Base-by-base conservation (phyloP, 2,113 vertebrate genomes). In the Phrynosoma blainvillii region DNA sequence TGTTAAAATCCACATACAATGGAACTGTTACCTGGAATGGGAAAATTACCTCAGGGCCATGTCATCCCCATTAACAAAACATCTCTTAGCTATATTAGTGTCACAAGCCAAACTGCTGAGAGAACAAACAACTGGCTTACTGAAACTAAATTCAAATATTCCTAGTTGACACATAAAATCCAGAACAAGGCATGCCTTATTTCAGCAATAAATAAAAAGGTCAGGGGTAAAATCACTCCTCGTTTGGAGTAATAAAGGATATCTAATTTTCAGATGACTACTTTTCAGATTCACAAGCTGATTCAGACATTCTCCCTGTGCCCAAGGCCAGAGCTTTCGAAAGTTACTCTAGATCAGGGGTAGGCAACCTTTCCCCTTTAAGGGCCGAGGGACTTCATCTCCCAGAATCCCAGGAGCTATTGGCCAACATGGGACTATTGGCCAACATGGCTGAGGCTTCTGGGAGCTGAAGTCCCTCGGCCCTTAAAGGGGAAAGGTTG, bases 111-210 rank as follows among this genome's bases (percentile, higher is more conserved):
- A 32, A 56, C 86, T 36, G 70, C 1, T 1, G 36, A 40, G 32
- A 88, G 87, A 90, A 20, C 1, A 83, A 79, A 89, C 88, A 65
- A 86, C 27, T 70, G 76, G 85, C 90, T 70, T n/a, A 88, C 74
- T 7, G 0, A 7, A 1, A 27, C 36, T 73, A 84, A 23, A 70
- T 84, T 92, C 88, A 89, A 92, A 84, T 81, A 62, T 1, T 32
- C 74, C 87, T 89, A 93, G 88, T 86, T 92, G 91, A 75, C 88
- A 89, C 0, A 0, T 73, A 91, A 87, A 88, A 66, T 12, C 91
- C 75, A 91, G 89, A 93, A 94, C 92, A 93, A 93, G 86, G 62
- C 78, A 79, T 92, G 62, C 82, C 25, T 87, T 88, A 84, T 73
- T 92, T 87, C 2, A 0, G n/a, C 87, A 77, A 90, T 70, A 68